Evolutionary conservation across 2,113 vertebrate genomes (phyloP).

Genomic region (Hyperopisus bebe): DNA sequence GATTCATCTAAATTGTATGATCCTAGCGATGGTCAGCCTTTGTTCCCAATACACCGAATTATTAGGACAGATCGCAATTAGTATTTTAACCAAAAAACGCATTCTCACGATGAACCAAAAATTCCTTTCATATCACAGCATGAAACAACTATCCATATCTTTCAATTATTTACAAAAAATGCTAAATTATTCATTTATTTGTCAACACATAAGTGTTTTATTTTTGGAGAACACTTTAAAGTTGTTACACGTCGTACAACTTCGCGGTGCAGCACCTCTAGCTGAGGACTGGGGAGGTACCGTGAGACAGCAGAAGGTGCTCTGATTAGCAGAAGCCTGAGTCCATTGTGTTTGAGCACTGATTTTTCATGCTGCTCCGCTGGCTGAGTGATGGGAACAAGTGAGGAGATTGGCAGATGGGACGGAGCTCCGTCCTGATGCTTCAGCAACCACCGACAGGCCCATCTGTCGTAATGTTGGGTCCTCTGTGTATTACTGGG

Average conservation of each 20-base stretch:
- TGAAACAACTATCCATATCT: background rate
- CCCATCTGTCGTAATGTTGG: constrained; percentile 53
- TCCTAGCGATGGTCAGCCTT: background rate
- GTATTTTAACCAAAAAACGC: background rate
- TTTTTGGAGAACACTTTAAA: background rate
- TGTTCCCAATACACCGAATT: background rate
- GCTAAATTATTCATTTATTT: background rate
- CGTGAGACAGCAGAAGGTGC: background rate
- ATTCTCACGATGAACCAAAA: background rate
- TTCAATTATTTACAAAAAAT: background rate
- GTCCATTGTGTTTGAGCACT: constrained; percentile 42
- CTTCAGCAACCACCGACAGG: constrained; percentile 16
- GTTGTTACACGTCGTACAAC: background rate
- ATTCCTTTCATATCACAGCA: background rate
- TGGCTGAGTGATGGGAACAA: constrained; percentile 24
- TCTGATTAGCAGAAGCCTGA: constrained; percentile 34
- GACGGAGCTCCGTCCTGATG: constrained; percentile 39
- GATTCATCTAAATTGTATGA: background rate
- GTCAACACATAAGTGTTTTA: background rate
- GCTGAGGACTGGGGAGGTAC: background rate
- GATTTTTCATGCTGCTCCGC: constrained; percentile 34
- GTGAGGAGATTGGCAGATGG: constrained; percentile 58
- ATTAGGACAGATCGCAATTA: background rate
- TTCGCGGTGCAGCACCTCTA: background rate
- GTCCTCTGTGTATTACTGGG: constrained; percentile 7